Conservation (phyloP, 2,113 vertebrate species). For the Crocuta crocuta region DNA sequence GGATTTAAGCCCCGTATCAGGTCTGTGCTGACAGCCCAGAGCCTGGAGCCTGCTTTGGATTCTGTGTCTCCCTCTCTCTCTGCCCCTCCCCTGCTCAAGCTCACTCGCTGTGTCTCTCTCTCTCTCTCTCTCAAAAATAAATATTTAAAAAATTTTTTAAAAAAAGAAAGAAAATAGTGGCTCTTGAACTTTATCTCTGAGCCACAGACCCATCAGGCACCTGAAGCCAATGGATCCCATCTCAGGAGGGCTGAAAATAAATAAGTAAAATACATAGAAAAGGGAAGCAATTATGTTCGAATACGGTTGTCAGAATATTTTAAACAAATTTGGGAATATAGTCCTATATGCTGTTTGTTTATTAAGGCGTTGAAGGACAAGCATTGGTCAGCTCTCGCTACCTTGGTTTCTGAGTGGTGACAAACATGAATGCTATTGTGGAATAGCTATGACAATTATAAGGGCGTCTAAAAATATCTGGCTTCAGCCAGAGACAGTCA, state of each 20-base stretch:
- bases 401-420: not conserved
- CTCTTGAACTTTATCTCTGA: not conserved
- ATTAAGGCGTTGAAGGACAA: not conserved
- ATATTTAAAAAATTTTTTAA: too few relatives aligned
- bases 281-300: not conserved
- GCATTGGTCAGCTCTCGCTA: not conserved
- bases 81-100: too few relatives aligned
- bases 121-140: too few relatives aligned
- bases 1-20: too few relatives aligned
- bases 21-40: too few relatives aligned
- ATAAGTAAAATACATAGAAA: not conserved
- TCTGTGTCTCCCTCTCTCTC: too few relatives aligned
- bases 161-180: not conserved
- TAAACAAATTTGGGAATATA: not conserved
- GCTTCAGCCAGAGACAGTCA: not conserved
- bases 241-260: not conserved
- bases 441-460: accelerated
- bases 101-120: too few relatives aligned
- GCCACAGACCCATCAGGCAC: not conserved
- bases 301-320: slow-evolving; percentile 45
- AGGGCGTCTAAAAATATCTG: not conserved
- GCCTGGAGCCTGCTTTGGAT: too few relatives aligned
- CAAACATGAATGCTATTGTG: not conserved
- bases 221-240: not conserved
- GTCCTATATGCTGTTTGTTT: not conserved